These are phyloP conservation scores for Microtus pennsylvanicus DNA, from an alignment of 2,113 vertebrate species.

Conservation along the genomic window DNA sequence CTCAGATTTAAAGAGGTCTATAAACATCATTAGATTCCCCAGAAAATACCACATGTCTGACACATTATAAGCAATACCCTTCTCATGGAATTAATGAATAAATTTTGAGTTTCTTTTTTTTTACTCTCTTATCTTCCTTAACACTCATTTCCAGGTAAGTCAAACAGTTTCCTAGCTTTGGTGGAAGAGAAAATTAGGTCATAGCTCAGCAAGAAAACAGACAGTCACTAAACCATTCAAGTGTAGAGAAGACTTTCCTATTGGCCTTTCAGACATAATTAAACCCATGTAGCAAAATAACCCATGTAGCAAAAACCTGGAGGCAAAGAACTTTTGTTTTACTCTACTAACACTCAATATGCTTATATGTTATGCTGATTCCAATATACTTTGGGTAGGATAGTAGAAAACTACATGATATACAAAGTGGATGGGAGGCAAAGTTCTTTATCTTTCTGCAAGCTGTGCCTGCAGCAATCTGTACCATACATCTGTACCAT, in stretches of 20 bases:
- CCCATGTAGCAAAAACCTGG: slow-evolving; percentile 28
- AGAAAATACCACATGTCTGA: neutral
- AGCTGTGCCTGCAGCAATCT: slow-evolving; percentile 12
- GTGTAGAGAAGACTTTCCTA: neutral
- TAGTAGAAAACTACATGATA: neutral
- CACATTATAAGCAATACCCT: neutral
- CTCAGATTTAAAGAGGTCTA: neutral
- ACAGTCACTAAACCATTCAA: neutral
- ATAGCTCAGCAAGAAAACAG: slow-evolving; percentile 29
- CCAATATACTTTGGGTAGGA: neutral
- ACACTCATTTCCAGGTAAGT: neutral
- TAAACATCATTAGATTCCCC: neutral
- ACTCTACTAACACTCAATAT: slow-evolving; percentile 27
- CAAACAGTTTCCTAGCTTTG: neutral
- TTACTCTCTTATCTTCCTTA: neutral
- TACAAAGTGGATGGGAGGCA: neutral
- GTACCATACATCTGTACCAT: slow-evolving; percentile 6
- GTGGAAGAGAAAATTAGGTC: neutral
- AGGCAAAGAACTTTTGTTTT: slow-evolving; percentile 25
- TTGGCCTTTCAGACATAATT: slow-evolving; percentile 3
- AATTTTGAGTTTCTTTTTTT: slow-evolving; percentile 52
- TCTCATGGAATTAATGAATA: slow-evolving; percentile 6
- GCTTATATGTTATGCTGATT: slow-evolving; percentile 13
- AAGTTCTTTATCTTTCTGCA: neutral
- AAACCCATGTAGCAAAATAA: neutral